Percentiles rank a stretch among this genome's conserved stretches.
These are phyloP conservation scores for Rhinolophus sinicus DNA, from an alignment of 2,113 vertebrate species.

Conservation along the genomic window DNA sequence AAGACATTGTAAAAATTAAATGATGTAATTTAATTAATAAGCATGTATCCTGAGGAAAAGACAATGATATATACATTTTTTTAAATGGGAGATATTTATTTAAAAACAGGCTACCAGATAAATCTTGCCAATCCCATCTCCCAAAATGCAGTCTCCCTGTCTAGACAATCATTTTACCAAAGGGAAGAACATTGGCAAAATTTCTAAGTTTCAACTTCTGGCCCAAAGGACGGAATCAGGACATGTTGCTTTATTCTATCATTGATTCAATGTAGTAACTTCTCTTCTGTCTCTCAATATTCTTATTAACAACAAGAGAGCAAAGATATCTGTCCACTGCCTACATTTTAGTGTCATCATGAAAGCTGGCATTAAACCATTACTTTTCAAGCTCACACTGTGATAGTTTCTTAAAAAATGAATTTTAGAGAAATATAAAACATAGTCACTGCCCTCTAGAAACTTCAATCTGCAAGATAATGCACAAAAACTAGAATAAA, in stretches of 20 bases:
- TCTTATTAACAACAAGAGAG: not conserved
- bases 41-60: not conserved
- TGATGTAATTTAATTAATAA: not conserved
- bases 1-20: not conserved
- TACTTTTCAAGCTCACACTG: not conserved
- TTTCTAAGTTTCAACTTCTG: not conserved
- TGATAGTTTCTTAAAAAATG: not conserved
- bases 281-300: not conserved
- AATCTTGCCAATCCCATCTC: not conserved
- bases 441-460: not conserved
- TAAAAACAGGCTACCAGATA: not conserved
- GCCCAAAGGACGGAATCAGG: not conserved
- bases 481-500: fast-evolving
- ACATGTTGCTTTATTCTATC: not conserved
- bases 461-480: not conserved
- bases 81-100: conserved; percentile 27
- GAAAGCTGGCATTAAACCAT: not conserved
- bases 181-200: not conserved
- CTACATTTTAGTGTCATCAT: not conserved
- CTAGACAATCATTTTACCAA: conserved; percentile 8
- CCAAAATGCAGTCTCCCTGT: not conserved
- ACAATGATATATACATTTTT: not conserved
- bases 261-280: not conserved
- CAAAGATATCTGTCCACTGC: not conserved
- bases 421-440: not conserved